phyloP scores from a whole-genome alignment of 2,113 vertebrate species.

The Aldabrachelys gigantea region DNA sequence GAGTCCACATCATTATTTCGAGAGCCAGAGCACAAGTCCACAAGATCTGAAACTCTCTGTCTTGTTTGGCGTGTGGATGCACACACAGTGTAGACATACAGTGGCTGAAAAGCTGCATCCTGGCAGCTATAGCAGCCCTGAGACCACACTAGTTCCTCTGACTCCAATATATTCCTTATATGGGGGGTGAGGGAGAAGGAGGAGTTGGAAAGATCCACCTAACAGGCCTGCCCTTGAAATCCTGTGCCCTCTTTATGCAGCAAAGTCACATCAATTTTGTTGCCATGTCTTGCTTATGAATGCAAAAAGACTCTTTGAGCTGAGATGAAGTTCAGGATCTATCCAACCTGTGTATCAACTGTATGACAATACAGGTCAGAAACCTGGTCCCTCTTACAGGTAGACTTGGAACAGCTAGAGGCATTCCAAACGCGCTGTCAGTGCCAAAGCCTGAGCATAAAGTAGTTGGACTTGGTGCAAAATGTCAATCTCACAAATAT shows the following conservation, averaged over 20 bases:
- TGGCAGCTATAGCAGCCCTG: background rate
- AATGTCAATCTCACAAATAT: background rate
- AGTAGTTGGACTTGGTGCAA: background rate
- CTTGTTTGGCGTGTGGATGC: no score
- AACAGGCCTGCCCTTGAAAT: background rate
- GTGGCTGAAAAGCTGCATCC: background rate
- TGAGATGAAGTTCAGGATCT: background rate
- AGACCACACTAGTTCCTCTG: background rate
- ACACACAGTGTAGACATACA: background rate
- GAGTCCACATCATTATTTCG: background rate
- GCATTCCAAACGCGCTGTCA: background rate
- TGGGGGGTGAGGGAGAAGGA: background rate
- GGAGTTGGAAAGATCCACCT: background rate
- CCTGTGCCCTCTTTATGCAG: background rate
- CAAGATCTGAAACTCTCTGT: background rate
- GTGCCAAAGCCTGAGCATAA: background rate
- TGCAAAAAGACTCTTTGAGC: background rate
- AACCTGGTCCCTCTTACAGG: background rate
- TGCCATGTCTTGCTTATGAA: background rate
- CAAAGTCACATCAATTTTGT: background rate
- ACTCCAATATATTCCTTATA: background rate
- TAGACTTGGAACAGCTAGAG: background rate
- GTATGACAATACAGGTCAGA: background rate
- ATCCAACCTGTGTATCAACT: background rate
- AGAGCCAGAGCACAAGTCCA: background rate